These are phyloP conservation scores for Nyctalus aviator DNA, from an alignment of 2,797 vertebrate genomes.

Conservation along the genomic window DNA sequence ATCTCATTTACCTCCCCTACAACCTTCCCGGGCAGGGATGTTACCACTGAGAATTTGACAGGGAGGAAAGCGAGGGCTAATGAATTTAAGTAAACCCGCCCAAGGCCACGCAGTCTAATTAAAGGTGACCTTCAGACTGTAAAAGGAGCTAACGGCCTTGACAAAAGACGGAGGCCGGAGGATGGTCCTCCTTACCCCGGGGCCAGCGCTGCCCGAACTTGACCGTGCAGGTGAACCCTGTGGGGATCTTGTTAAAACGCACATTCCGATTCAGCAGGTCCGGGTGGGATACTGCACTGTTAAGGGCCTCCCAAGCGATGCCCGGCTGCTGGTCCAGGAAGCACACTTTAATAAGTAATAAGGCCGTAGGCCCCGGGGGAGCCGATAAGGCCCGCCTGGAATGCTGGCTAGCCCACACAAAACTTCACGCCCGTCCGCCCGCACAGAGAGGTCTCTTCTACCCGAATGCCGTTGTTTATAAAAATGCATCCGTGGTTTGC, in stretches of 20 bases:
- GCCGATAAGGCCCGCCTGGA: rapidly evolving
- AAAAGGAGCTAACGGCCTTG: background rate
- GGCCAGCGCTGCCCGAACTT: background rate
- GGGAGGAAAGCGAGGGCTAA: background rate
- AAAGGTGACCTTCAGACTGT: background rate
- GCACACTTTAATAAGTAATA: background rate
- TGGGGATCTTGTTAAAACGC: background rate
- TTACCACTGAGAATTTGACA: background rate
- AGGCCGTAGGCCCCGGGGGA: background rate
- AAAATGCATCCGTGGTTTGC: background rate
- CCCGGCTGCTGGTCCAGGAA: background rate
- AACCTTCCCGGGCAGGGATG: no score
- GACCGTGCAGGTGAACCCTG: background rate
- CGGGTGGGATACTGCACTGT: background rate
- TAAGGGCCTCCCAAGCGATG: background rate
- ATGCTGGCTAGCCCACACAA: background rate
- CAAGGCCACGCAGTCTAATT: background rate
- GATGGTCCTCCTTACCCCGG: no score
- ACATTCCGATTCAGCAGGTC: background rate
- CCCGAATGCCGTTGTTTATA: background rate
- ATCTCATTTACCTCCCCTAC: background rate
- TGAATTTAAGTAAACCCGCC: background rate
- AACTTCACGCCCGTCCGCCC: background rate
- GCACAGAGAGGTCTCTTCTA: background rate
- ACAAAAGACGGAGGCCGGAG: no score